Conservation (phyloP, 2,113 vertebrate species). For the Camarhynchus parvulus region DNA sequence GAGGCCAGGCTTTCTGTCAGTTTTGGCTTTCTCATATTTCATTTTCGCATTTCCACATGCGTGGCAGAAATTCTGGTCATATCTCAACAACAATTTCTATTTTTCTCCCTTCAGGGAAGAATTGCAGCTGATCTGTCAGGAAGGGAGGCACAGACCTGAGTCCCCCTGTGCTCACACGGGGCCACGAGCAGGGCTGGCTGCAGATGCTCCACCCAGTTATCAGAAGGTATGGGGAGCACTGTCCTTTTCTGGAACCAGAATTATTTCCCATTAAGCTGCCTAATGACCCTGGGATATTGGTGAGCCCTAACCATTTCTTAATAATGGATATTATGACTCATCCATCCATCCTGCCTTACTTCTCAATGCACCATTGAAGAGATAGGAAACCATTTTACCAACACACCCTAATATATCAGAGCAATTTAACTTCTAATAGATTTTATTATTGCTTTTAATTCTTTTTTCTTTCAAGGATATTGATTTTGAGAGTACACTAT, state of each 20-base stretch:
- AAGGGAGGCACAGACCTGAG: not conserved
- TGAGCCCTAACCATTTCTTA: constrained; percentile 24
- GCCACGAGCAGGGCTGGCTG: not conserved
- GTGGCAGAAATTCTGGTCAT: not conserved
- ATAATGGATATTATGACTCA: constrained; percentile 29
- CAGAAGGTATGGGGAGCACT: not conserved
- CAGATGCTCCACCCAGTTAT: not conserved
- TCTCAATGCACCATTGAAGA: constrained; percentile 30
- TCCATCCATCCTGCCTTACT: not conserved
- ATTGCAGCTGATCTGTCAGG: not conserved
- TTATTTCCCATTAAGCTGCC: constrained; percentile 43
- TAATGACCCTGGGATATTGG: constrained; percentile 23
- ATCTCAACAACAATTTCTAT: not conserved
- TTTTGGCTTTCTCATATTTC: not conserved
- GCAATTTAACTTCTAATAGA: constrained; percentile 50
- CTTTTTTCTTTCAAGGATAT: constrained; percentile 50
- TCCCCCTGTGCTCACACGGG: not conserved
- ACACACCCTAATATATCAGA: constrained; percentile 18
- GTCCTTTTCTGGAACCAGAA: constrained; percentile 6
- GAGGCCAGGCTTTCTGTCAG: not conserved
- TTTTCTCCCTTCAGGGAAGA: not conserved
- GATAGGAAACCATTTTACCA: constrained; percentile 32
- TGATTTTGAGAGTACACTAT: constrained; percentile 46
- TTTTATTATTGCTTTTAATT: constrained; percentile 60
- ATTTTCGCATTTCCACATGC: not conserved